Evolutionary conservation across 2,113 vertebrate species (phyloP), one percentile per base, ranked within the genome.

Genomic region (Ochotona curzoniae): DNA sequence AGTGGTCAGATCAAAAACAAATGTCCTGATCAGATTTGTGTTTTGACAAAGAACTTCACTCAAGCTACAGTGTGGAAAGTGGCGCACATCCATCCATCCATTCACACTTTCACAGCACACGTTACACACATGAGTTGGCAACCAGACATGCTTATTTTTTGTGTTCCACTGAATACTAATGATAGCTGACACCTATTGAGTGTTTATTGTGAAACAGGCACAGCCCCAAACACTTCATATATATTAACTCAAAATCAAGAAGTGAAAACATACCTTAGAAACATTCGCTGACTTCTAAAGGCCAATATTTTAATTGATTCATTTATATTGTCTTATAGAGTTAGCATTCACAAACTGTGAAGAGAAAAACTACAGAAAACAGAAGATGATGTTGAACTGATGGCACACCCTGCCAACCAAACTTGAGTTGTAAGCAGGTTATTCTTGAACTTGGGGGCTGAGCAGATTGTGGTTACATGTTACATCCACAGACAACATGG

Each of bases 281-380:
- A 86, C 82, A 78, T 23, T 18, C 0, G 8, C 32, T 74, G 15
- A 57, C 1, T 6, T 47, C n/a, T 67, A 18, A 14, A 61, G 5
- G 18, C 17, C 13, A 32, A 69, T 7, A 87, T 66, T 64, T 91
- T 61, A 18, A 44, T 32, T n/a, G 51, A 26, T 73, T 87, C 70
- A 47, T 17, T 57, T 60, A 44, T 5, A 38, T 47, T 74, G 26
- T 44, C 91, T 70, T 47, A 70, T 35, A 57, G 54, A 5, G 57
- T 63, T 82, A 78, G 82, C 89, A 80, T 75, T 61, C 35, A 67
- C 83, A 67, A 89, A 73, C 54, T 21, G 35, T 49, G 54, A 73
- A 21, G 4, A 79, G 64, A 69, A 73, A 89, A 83, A 54, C n/a
- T 51, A 69, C 2, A 91, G 73, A 82, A 93, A 85, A 66, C 38